Percentiles rank a stretch among this genome's conserved stretches.
Evolutionary conservation across 1,140 invertebrate genomes (phyloP).

Genomic region (Microplitis mediator): DNA sequence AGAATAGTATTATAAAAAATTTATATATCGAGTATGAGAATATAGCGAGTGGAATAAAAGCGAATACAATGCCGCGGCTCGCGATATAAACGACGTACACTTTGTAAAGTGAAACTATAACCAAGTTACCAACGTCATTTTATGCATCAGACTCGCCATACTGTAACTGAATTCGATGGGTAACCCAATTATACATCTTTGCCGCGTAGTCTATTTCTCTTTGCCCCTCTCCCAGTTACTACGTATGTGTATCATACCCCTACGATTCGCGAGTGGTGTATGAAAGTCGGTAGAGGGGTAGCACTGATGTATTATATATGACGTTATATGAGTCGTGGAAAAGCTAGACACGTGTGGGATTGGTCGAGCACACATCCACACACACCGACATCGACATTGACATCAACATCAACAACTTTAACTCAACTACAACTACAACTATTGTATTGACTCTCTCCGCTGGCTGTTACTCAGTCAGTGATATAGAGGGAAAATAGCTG

Average conservation of each 20-base stretch:
- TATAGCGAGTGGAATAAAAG: background rate
- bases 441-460: background rate
- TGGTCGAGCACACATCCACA: background rate
- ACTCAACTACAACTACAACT: background rate
- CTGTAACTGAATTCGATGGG: constrained; percentile 57
- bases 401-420: too few relatives aligned
- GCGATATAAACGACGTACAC: constrained; percentile 40
- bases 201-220: constrained; percentile 35
- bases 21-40: background rate
- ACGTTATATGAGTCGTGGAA: background rate
- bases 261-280: constrained; percentile 21
- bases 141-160: constrained; percentile 57
- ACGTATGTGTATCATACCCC: constrained; percentile 20
- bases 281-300: background rate
- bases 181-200: constrained; percentile 58
- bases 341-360: background rate
- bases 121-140: constrained; percentile 56
- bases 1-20: background rate
- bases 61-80: constrained; percentile 3
- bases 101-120: constrained; percentile 56
- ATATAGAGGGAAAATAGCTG: background rate
- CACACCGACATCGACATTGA: background rate
- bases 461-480: background rate
- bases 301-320: background rate
- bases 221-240: background rate